Evolutionary conservation across 2,113 vertebrate genomes (phyloP), one percentile per base, ranked within the genome.

Genomic region (Cavia porcellus): DNA sequence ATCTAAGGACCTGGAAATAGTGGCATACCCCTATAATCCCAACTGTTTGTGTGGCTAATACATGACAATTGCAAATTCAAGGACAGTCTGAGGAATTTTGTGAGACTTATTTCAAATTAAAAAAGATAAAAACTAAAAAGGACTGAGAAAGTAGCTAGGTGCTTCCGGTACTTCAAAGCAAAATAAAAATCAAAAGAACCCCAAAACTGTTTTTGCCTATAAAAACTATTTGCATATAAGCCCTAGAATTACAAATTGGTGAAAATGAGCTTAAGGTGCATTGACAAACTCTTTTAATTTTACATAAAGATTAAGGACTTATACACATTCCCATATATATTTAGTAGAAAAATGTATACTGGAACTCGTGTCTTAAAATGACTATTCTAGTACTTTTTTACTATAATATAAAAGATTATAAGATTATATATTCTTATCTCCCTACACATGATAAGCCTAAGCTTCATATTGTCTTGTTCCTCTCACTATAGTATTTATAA

Each of bases 251-350:
- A 86, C 81, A 84, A 93, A 80, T 62, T 89, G 4, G 11, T 47
- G 20, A 13, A 89, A 83, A 86, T 86, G 32, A 92, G 50, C 15
- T 83, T 79, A 38, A 83, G 35, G 42, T 96, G 45, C 28, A 61
- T 89, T 93, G 30, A 92, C 42, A 10, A 86, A 81, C 12, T 61
- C 61, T 11, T 92, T 86, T 45, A n/a, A 35, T 89, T 97, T 89
- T 85, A 55, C 1, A 28, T 80, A 72, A 82, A 82, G 2, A 5
- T 89, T 55, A 93, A 91, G 28, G 50, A 79, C 66, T 82, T 94
- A 32, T 38, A 0, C 68, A 92, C 19, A 35, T 70, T 92, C 28
- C 47, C 13, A 28, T 88, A 86, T 42, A n/a, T 92, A 55, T 19
- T 81, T 90, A 70, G 30, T 84, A 89, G n/a, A 94, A 85, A 86